Percentiles rank a stretch among this genome's conserved stretches.
Evolutionary conservation across 2,888 invertebrate genomes (phyloP).

Genomic region (Cartodere bifasciata): DNA sequence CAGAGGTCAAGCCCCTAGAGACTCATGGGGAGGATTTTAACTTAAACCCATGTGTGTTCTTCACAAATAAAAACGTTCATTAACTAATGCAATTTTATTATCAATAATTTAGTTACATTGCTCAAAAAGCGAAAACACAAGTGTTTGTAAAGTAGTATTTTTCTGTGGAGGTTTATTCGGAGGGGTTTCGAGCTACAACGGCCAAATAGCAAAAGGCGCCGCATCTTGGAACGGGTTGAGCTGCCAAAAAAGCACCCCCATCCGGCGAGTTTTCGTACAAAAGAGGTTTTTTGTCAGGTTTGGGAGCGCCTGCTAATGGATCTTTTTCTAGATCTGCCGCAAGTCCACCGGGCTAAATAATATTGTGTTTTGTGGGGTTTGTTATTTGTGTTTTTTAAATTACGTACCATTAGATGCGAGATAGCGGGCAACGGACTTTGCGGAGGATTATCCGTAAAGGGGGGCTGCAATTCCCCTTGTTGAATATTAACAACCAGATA

Average conservation of each 20-base stretch:
- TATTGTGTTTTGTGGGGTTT: too few relatives aligned
- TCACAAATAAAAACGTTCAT: too few relatives aligned
- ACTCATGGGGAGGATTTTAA: too few relatives aligned
- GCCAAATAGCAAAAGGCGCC: constrained; percentile 46
- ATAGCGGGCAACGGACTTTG: constrained; percentile 34
- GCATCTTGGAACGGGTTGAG: constrained; percentile 43
- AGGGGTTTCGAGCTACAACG: constrained; percentile 31
- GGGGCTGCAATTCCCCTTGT: constrained; percentile 34
- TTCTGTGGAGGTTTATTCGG: neutral
- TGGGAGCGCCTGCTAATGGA: constrained; percentile 12
- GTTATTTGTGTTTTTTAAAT: too few relatives aligned
- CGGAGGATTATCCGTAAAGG: constrained; percentile 39
- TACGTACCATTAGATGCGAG: constrained; percentile 32
- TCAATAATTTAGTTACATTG: too few relatives aligned
- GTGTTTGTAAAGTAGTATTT: too few relatives aligned
- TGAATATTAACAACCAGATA: constrained; percentile 38
- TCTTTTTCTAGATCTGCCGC: constrained; percentile 16
- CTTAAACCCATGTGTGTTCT: too few relatives aligned
- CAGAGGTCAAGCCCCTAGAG: too few relatives aligned
- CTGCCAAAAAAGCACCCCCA: constrained; percentile 42
- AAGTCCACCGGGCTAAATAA: constrained; percentile 29
- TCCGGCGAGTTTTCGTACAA: constrained; percentile 41
- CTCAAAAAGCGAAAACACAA: constrained; percentile 1
- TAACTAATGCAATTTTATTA: too few relatives aligned
- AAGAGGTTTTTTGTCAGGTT: constrained; percentile 29